phyloP scores from a whole-genome alignment of 2,113 vertebrate genomes.

The Orientallactaga bullata region DNA sequence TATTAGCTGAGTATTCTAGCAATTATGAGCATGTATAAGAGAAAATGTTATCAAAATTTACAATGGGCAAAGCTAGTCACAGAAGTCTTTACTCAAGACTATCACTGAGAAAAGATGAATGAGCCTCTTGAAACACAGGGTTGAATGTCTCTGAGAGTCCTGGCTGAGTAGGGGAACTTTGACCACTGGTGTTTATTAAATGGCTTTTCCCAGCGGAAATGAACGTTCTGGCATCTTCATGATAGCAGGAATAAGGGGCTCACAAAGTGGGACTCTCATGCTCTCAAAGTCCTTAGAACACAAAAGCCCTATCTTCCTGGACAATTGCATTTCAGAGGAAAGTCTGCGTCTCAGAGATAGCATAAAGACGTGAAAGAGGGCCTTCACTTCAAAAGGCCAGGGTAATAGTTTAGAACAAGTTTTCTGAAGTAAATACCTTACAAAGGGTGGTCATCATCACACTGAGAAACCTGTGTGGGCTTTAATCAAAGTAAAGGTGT shows the following conservation, averaged over 20 bases:
- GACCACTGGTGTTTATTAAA: neutral
- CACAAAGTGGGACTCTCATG: neutral
- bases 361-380: neutral
- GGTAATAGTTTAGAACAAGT: neutral
- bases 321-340: neutral
- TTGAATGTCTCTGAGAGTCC: neutral
- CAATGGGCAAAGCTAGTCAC: neutral
- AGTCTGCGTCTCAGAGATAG: neutral
- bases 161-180: neutral
- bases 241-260: neutral
- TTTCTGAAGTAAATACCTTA: neutral
- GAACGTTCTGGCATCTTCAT: neutral
- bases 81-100: neutral
- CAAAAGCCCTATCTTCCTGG: neutral
- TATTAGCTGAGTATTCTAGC: neutral
- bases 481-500: neutral
- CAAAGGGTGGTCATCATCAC: neutral
- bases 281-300: neutral
- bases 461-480: neutral
- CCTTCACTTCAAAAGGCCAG: neutral
- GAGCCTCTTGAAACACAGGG: neutral
- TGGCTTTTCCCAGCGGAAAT: neutral
- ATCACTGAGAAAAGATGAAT: neutral
- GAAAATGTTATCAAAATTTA: slow-evolving; percentile 24
- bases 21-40: neutral